These are phyloP conservation scores for Hemitrygon akajei DNA, from an alignment of 2,797 vertebrate genomes.

Conservation along the genomic window DNA sequence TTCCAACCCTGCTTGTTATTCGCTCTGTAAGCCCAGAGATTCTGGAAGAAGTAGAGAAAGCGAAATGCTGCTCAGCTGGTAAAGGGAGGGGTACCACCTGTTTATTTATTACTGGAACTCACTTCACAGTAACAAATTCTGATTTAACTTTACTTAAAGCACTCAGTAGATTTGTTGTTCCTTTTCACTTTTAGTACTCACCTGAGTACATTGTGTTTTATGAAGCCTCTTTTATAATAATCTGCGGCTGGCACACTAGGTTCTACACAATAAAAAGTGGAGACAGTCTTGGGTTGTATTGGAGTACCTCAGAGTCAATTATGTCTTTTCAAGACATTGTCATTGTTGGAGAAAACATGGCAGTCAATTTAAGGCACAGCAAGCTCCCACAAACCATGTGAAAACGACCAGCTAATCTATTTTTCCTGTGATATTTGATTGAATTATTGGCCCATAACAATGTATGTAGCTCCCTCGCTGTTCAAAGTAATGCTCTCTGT, in stretches of 20 bases:
- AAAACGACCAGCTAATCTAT: too few relatives aligned
- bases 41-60: not conserved
- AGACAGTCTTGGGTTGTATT: too few relatives aligned
- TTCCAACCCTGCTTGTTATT: not conserved
- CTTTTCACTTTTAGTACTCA: not conserved
- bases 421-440: too few relatives aligned
- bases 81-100: not conserved
- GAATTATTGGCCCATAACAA: too few relatives aligned
- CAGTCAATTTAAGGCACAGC: too few relatives aligned
- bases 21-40: not conserved
- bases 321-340: too few relatives aligned
- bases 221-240: not conserved
- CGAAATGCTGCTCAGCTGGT: not conserved
- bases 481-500: too few relatives aligned
- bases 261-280: not conserved
- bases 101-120: not conserved
- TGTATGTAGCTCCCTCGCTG: too few relatives aligned
- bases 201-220: slow-evolving; percentile 10
- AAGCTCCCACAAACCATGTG: too few relatives aligned
- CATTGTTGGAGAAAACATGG: too few relatives aligned
- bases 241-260: not conserved
- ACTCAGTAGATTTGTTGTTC: not conserved
- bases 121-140: not conserved
- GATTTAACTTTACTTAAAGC: not conserved
- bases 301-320: too few relatives aligned